These are phyloP conservation scores for Caenorhabditis inopinata DNA, from an alignment of 1,140 invertebrate genomes.

Conservation along the genomic window DNA sequence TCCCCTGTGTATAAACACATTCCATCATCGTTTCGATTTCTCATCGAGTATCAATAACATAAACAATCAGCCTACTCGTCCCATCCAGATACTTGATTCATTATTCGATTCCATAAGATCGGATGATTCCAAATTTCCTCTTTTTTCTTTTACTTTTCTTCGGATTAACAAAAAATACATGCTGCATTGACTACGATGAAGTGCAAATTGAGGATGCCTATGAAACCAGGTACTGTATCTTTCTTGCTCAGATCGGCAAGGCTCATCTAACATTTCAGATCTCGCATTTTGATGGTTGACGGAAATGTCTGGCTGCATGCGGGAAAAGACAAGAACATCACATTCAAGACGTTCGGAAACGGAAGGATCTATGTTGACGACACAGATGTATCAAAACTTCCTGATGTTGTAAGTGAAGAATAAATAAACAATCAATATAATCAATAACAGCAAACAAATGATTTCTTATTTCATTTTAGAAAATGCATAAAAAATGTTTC, in stretches of 20 bases:
- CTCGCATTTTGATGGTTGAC: conserved; percentile 55
- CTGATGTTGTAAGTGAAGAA: conserved; percentile 49
- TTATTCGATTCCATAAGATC: not conserved
- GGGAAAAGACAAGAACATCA: conserved; percentile 57
- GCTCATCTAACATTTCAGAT: conserved; percentile 42
- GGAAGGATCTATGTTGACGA: conserved; percentile 56
- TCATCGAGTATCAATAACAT: conserved; percentile 4
- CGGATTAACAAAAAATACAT: not conserved
- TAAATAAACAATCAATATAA: not conserved
- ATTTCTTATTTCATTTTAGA: too few relatives aligned
- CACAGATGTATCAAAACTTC: conserved; percentile 54
- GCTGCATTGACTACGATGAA: conserved; percentile 11
- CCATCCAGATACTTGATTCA: not conserved
- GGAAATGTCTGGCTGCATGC: conserved; percentile 60
- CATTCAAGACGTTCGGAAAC: conserved; percentile 50
- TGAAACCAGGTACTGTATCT: conserved; percentile 12
- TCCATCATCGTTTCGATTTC: not conserved
- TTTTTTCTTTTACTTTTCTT: not conserved
- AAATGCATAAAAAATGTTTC: too few relatives aligned
- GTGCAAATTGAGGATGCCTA: conserved; percentile 18
- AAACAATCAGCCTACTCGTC: not conserved
- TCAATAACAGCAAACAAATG: not conserved
- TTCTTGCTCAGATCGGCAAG: not conserved
- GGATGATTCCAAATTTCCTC: not conserved
- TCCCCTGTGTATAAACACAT: not conserved